Percentiles rank a stretch among this genome's conserved stretches.
Evolutionary conservation across 2,797 vertebrate genomes (phyloP).

Genomic region (Tachyglossus aculeatus): DNA sequence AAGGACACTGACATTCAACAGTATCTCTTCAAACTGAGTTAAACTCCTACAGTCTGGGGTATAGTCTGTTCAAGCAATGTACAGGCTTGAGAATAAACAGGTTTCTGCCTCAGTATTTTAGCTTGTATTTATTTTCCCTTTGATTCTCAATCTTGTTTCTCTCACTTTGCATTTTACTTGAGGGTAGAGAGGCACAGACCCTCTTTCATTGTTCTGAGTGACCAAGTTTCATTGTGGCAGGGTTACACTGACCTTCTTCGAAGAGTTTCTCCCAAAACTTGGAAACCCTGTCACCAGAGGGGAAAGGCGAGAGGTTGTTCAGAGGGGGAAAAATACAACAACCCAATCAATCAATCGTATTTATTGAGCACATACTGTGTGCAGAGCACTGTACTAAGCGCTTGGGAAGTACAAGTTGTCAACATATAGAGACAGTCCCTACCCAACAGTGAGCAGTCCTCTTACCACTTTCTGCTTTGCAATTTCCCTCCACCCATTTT

Average conservation of each 20-base stretch:
- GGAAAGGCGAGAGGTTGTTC: not conserved
- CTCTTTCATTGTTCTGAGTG: not conserved
- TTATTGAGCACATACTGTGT: no score
- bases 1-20: not conserved
- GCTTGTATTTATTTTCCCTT: not conserved
- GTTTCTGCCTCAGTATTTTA: not conserved
- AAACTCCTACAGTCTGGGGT: not conserved
- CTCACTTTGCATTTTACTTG: not conserved
- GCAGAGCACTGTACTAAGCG: no score
- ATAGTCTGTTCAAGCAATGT: not conserved
- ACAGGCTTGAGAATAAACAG: not conserved
- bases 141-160: not conserved
- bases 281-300: not conserved
- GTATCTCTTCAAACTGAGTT: not conserved
- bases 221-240: not conserved
- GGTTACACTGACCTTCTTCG: not conserved
- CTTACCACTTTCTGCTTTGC: conserved; percentile 1
- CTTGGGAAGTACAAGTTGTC: no score
- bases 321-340: not conserved
- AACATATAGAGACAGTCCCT: no score
- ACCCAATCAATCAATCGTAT: no score
- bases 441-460: no score
- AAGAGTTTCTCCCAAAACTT: not conserved
- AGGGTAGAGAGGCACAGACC: not conserved
- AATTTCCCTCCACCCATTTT: not conserved